Percentiles rank a stretch among this genome's conserved stretches.
Evolutionary conservation across 2,888 invertebrate species (phyloP).

Genomic region (Phalangium opilio): DNA sequence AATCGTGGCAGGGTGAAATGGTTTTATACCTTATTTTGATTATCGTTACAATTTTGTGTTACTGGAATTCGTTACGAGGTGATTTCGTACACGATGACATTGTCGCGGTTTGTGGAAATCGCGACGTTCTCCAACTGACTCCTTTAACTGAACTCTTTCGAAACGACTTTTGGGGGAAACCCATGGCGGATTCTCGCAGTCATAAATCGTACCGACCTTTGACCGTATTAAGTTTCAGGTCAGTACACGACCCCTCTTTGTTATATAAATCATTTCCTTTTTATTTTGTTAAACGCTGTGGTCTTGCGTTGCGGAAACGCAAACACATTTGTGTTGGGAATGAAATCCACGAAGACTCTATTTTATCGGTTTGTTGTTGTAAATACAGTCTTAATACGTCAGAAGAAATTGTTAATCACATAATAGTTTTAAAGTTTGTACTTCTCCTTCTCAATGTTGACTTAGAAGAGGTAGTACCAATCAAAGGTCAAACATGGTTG

Average conservation of each 20-base stretch:
- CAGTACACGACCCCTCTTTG: conserved; percentile 33
- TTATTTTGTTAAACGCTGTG: too few species aligned
- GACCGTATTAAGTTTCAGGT: conserved; percentile 70
- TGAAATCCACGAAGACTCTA: too few species aligned
- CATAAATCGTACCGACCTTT: conserved; percentile 77
- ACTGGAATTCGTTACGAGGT: conserved; percentile 41
- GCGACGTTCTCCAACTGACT: conserved; percentile 56
- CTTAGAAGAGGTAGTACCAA: too few species aligned
- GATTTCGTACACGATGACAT: conserved; percentile 81
- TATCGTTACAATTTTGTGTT: conserved; percentile 13
- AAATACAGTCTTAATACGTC: too few species aligned
- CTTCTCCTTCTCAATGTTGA: too few species aligned
- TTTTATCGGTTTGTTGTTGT: too few species aligned
- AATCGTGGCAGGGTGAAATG: conserved; percentile 1
- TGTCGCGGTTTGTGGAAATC: conserved; percentile 63
- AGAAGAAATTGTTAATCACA: too few species aligned
- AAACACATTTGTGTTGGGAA: too few species aligned
- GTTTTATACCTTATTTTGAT: conserved; percentile 11
- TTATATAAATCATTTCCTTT: too few species aligned
- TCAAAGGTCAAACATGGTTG: too few species aligned
- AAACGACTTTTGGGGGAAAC: conserved; percentile 81
- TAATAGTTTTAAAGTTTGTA: too few species aligned
- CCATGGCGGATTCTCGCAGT: conserved; percentile 62
- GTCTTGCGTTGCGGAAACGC: too few species aligned
- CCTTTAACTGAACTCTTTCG: conserved; percentile 46